Evolutionary conservation across 1,140 invertebrate genomes (phyloP).

Genomic region (Hylaeus volcanicus): DNA sequence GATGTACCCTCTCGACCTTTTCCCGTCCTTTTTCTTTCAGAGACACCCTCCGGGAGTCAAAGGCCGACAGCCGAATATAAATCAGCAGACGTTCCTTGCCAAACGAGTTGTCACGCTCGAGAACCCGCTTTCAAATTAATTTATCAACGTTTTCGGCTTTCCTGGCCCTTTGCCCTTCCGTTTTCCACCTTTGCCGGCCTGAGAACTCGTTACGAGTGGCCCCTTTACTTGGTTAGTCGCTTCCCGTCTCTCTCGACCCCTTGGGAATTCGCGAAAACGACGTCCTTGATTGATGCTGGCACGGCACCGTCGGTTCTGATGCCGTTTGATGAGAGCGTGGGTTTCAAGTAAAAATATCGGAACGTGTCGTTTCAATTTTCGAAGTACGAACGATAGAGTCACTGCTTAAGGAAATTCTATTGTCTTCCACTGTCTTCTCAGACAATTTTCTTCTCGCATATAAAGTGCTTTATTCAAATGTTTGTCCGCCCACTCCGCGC

Average conservation of each 20-base stretch:
- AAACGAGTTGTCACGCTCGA: slow-evolving; percentile 43
- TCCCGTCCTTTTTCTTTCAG: slow-evolving; percentile 24
- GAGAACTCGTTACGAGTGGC: neutral
- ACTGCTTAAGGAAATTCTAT: too few relatives aligned
- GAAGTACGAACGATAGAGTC: too few relatives aligned
- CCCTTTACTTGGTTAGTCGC: neutral
- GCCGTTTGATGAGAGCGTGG: too few relatives aligned
- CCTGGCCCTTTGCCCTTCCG: neutral
- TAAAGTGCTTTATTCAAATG: too few relatives aligned
- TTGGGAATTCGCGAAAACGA: neutral
- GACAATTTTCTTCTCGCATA: too few relatives aligned
- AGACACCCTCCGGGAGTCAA: slow-evolving; percentile 38
- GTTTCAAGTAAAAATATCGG: too few relatives aligned
- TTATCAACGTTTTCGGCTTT: slow-evolving; percentile 31
- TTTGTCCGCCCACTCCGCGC: too few relatives aligned
- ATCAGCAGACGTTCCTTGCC: slow-evolving; percentile 49
- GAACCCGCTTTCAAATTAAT: slow-evolving; percentile 53
- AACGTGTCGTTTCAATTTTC: too few relatives aligned
- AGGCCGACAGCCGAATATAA: slow-evolving; percentile 45
- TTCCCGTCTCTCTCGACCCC: slow-evolving; percentile 3
- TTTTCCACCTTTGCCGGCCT: neutral
- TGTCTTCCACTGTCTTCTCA: too few relatives aligned
- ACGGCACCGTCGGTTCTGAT: too few relatives aligned
- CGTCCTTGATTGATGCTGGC: neutral
- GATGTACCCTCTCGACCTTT: slow-evolving; percentile 39